Conservation (phyloP, 2,888 invertebrate genomes). For the Sesia apiformis region DNA sequence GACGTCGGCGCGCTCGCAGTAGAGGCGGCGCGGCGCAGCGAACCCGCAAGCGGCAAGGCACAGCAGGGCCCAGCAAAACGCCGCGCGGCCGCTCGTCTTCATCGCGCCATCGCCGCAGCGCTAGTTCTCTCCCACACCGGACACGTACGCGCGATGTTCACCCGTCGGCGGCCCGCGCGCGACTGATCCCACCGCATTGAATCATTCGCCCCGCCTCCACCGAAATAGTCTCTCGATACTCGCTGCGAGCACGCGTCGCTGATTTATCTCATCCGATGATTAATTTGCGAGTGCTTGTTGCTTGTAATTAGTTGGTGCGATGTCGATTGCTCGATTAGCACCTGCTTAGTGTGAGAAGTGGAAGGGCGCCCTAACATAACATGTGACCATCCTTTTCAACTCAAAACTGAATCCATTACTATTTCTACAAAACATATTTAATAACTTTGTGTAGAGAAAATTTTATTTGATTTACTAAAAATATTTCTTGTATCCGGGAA, state of each 20-base stretch:
- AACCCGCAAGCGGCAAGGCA: constrained; percentile 44
- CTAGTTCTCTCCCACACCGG: constrained; percentile 27
- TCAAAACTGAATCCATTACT: no score
- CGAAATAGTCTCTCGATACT: constrained; percentile 50
- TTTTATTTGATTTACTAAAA: no score
- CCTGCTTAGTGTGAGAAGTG: neutral
- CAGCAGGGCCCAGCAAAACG: constrained; percentile 64
- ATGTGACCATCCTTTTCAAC: no score
- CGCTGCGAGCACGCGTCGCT: constrained; percentile 13
- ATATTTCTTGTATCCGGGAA: no score
- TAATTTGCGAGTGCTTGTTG: constrained; percentile 48
- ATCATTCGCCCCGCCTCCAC: constrained; percentile 47
- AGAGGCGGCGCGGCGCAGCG: constrained; percentile 54
- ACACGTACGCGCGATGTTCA: constrained; percentile 28
- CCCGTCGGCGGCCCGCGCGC: constrained; percentile 63
- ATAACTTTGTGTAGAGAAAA: no score
- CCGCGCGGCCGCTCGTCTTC: constrained; percentile 66
- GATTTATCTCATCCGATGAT: constrained; percentile 40
- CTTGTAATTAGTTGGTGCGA: constrained; percentile 42
- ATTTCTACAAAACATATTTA: no score
- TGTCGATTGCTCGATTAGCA: constrained; percentile 26
- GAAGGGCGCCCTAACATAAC: no score
- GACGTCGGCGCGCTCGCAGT: constrained; percentile 71
- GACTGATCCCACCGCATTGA: constrained; percentile 42
- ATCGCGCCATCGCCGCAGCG: constrained; percentile 68